Evolutionary conservation across 2,113 vertebrate species (phyloP), one percentile per base, ranked within the genome.

Genomic region (Pica pica): DNA sequence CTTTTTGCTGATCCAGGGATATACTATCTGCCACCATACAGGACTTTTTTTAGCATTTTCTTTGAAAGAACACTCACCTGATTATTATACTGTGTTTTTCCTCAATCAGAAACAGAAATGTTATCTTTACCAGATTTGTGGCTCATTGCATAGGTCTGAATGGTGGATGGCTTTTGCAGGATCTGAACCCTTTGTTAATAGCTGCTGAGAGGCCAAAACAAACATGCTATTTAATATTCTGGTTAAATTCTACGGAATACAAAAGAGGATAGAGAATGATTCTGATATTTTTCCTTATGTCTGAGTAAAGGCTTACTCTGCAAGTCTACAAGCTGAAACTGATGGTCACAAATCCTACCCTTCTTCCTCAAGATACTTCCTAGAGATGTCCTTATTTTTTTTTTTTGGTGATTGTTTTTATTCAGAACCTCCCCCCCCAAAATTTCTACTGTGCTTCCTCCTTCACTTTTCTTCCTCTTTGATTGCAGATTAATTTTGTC

Each of bases 1-100:
- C 75, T 86, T 90, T 95, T 86, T 95, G 91, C 81, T 93, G 92
- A 89, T 94, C 79, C 8, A 30, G 65, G 69, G 78, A 77, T 92
- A 94, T 57, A 75, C 39, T 79, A 76, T 87, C 90, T 92, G 56
- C 83, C 95, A 95, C 94, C 57, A 93, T 47, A 60, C 33, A 83
- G 31, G 26, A 64, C 47, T 13, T 35, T 31, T 91, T 77, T 86
- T 41, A 75, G 21, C 3, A 1, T 80, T 94, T 90, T 73, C 63
- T 33, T 75, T 91, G 68, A 93, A 86, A 71, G 68, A 78, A 42
- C 44, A 31, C 49, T 95, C 82, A 78, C 59, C 89, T 96, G 94
- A 75, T 69, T 79, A 47, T 74, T 87, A 39, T 55, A 49, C n/a
- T 9, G 9, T 53, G 37, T 35, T 95, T 89, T 86, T 52, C 10